Evolutionary conservation across 2,888 invertebrate species (phyloP), one percentile per base, ranked within the genome.

Genomic region (Cerastoderma edule): DNA sequence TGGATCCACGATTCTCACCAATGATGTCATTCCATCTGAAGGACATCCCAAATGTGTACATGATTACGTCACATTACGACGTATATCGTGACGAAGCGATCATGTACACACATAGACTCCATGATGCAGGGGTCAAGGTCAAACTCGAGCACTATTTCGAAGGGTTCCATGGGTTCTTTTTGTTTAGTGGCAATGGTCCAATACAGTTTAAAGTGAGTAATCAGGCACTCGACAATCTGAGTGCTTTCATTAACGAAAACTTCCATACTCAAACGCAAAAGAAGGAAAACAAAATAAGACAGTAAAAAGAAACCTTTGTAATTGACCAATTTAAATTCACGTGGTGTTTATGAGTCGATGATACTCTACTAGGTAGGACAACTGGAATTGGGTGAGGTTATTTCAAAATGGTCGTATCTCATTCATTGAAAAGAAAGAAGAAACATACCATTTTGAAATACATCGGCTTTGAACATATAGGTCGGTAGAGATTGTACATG

Each of bases 21-120:
- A 86, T 93, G 83, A 89, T 93, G 87, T 80, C 87, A 6, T 79
- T 64, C 5, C 84, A 91, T 69, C 73, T 91, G 16, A 71, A 75
- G 8, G 87, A 85, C 13, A 78, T 92, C 48, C 91, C 93, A 0
- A 84, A 87, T 39, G 87, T 92, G 1, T 91, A 92, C 67, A 84
- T 93, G 53, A 84, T 92, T 10, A 92, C 93, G 22, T 90, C 92
- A 35, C 91, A 93, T 56, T 92, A 90, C 79, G 93, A 93, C 73
- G 90, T 92, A 2, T 86, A 93, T 13, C 80, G 93, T 2, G 93
- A 93, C 78, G 93, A 93, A 74, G 92, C 90, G 16, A 78, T 91
- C 6, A 89, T 93, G 88, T 93, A 92, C 74, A 90, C 89, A 0
- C 83, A 89, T 33, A 78, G 92, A 72, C 81, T 93, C 57, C 74